Evolutionary conservation across 2,888 invertebrate genomes (phyloP), one percentile per base, ranked within the genome.

Genomic region (Ichneumoninae sp.): DNA sequence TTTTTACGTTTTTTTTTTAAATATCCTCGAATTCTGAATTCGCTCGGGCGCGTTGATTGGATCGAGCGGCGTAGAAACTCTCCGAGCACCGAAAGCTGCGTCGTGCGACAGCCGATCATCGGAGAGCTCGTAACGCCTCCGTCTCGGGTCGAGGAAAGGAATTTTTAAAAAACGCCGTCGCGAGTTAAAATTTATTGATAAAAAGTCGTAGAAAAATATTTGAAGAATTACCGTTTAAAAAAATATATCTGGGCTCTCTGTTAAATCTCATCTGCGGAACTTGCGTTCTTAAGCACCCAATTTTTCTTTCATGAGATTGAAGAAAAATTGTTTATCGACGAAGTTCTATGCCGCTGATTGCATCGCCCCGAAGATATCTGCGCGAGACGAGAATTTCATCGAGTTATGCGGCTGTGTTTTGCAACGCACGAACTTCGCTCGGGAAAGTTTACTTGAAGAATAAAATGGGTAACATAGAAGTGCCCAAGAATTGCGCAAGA

Each of bases 141-240:
- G 50, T 47, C 16, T 10, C 50, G 10, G 19, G 33, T 50, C 30
- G 13, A 30, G 19, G 13, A 50, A 13, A 7, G 19, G 33, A 70
- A 16, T 36, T 36, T 40, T 0, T 50, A 16, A 19, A 60, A 50
- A 69, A 70, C 40, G 40, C 65, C 65, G 52, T 47, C 63, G 22
- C 65, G n/a, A 8, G n/a, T 70, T 80, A 19, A 44, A 71, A 19
- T 54, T 22, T 76, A 44, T 26, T 16, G 13, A 57, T 47, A 60
- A 80, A 83, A 81, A 66, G 36, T 63, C 54, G 76, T 84, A 84
- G 73, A 81, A 84, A 84, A 84, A 84, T 84, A 84, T 81, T 22
- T 69, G 52, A 77, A 69, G 69, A 65, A 26, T 26, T 22, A 60
- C 30, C 63, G 52, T 80, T 71, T 74, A 30, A 22, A 63, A 77